A percentile compares a stretch with the other conserved stretches of the same genome.
These are phyloP conservation scores for Brachionus koreanus DNA, from an alignment of 1,140 invertebrate species.

Conservation along the genomic window DNA sequence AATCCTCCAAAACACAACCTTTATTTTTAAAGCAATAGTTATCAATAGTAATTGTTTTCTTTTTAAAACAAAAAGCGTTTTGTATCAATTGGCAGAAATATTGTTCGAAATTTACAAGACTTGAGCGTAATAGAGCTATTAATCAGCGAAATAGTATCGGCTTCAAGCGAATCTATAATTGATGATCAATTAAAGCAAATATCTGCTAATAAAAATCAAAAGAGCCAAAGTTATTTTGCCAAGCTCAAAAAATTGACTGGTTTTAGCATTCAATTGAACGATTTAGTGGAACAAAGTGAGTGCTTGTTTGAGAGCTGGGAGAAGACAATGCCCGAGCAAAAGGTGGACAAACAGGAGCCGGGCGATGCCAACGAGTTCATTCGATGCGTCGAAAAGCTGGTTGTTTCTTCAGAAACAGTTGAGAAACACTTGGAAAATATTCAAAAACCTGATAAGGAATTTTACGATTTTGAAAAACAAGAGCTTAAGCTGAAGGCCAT, in stretches of 20 bases:
- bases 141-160: background rate
- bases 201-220: background rate
- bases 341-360: background rate
- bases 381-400: conserved; percentile 12
- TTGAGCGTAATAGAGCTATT: background rate
- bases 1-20: background rate
- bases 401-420: conserved; percentile 5
- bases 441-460: conserved; percentile 13
- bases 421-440: conserved; percentile 35
- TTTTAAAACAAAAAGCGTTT: background rate
- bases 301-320: background rate
- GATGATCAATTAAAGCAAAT: background rate
- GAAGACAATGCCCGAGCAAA: background rate
- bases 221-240: background rate
- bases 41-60: background rate
- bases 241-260: background rate
- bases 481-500: conserved; percentile 31
- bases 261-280: background rate
- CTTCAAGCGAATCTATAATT: background rate
- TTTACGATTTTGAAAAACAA: conserved; percentile 40
- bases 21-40: too few species aligned
- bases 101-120: background rate
- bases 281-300: background rate
- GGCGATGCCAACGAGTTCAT: conserved; percentile 8
- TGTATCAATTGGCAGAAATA: background rate